Conservation (phyloP, 2,113 vertebrate species). For the Echinops telfairi region DNA sequence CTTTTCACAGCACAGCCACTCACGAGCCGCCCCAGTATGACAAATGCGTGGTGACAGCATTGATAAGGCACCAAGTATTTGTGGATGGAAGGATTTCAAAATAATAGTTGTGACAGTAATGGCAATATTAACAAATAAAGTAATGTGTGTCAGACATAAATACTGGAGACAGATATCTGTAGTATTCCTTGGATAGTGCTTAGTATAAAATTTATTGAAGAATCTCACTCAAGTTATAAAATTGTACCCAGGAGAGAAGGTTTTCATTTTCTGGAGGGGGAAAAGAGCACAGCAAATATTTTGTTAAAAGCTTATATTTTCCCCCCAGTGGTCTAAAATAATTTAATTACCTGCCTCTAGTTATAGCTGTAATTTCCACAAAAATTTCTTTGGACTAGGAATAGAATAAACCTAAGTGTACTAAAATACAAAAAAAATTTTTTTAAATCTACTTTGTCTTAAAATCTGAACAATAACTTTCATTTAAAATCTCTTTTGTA, state of each 20-base stretch:
- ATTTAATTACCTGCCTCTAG: constrained; percentile 52
- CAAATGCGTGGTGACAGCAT: too few species aligned
- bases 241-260: constrained; percentile 26
- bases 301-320: constrained; percentile 46
- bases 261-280: constrained; percentile 50
- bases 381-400: constrained; percentile 81
- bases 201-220: constrained; percentile 4
- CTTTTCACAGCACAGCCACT: too few species aligned
- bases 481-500: constrained; percentile 90
- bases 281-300: constrained; percentile 29
- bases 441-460: constrained; percentile 82
- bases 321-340: constrained; percentile 31
- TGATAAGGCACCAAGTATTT: not conserved
- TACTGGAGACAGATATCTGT: constrained; percentile 38
- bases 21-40: too few species aligned
- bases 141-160: not conserved
- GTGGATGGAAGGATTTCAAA: constrained; percentile 13
- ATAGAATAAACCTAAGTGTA: constrained; percentile 76
- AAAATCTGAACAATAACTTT: constrained; percentile 85
- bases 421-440: constrained; percentile 81
- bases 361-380: constrained; percentile 59
- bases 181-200: constrained; percentile 5
- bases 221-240: constrained; percentile 13
- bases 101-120: not conserved
- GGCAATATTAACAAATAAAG: constrained; percentile 28